These are phyloP conservation scores for Phytoseiulus persimilis DNA, from an alignment of 2,888 invertebrate genomes.

Conservation along the genomic window DNA sequence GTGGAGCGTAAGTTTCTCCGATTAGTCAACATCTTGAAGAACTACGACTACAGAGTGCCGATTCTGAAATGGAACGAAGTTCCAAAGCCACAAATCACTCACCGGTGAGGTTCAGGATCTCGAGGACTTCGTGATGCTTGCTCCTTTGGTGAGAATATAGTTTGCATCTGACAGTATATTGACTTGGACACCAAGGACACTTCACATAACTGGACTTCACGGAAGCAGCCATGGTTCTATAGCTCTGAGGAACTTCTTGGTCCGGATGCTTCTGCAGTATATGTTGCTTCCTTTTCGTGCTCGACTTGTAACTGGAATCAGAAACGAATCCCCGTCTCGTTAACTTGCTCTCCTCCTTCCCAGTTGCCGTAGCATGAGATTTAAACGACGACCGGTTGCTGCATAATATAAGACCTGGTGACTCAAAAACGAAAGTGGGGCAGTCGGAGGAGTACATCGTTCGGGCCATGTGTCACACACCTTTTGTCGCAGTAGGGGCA, in stretches of 20 bases:
- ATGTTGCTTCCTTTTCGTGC: conserved; percentile 72
- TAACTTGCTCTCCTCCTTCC: too few species aligned
- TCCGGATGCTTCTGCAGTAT: conserved; percentile 76
- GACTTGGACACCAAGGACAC: conserved; percentile 73
- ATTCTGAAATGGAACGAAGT: too few species aligned
- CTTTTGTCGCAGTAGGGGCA: conserved; percentile 73
- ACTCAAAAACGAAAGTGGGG: background rate
- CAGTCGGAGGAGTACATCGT: too few species aligned
- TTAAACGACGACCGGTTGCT: too few species aligned
- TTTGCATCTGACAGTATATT: conserved; percentile 69
- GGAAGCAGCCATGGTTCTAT: conserved; percentile 38
- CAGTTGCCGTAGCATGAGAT: too few species aligned
- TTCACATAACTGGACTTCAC: conserved; percentile 16
- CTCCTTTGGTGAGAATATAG: conserved; percentile 55
- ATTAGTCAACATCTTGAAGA: too few species aligned
- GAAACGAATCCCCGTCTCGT: background rate
- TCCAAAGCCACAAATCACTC: background rate
- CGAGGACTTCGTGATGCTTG: conserved; percentile 50
- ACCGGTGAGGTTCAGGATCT: conserved; percentile 29
- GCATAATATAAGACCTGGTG: background rate
- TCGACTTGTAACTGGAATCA: conserved; percentile 64
- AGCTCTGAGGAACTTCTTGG: conserved; percentile 57
- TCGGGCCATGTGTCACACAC: background rate
- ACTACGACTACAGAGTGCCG: too few species aligned
- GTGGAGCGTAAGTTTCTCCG: too few species aligned